These are phyloP conservation scores for Sylvilagus bachmani DNA, from an alignment of 2,113 vertebrate species.

Conservation along the genomic window DNA sequence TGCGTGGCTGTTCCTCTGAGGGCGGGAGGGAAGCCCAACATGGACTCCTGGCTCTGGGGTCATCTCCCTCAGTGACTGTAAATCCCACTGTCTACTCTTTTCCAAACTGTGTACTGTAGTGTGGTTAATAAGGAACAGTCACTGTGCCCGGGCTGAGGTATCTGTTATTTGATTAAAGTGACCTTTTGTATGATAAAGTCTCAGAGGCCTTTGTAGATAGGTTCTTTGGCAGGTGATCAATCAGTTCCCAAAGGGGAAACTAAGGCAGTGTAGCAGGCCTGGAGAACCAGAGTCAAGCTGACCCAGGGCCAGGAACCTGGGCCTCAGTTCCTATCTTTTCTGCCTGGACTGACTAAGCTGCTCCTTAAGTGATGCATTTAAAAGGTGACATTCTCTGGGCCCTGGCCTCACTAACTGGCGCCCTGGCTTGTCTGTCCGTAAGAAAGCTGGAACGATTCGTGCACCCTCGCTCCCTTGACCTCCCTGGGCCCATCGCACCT, in stretches of 20 bases:
- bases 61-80: slow-evolving; percentile 61
- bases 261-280: slow-evolving; percentile 50
- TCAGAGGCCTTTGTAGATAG: slow-evolving; percentile 58
- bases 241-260: slow-evolving; percentile 70
- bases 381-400: background rate
- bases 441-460: slow-evolving; percentile 1
- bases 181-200: slow-evolving; percentile 59
- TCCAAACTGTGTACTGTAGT: background rate
- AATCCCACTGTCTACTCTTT: slow-evolving; percentile 59
- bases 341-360: slow-evolving; percentile 32
- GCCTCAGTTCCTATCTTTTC: slow-evolving; percentile 45
- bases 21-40: slow-evolving; percentile 13
- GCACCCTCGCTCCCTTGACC: background rate
- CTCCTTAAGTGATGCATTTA: background rate
- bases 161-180: slow-evolving; percentile 66
- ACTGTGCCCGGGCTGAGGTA: slow-evolving; percentile 18
- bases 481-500: slow-evolving; percentile 36
- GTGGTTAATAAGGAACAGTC: slow-evolving; percentile 70
- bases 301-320: background rate
- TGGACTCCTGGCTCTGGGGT: slow-evolving; percentile 56
- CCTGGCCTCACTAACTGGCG: background rate
- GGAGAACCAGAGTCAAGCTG: slow-evolving; percentile 38
- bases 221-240: slow-evolving; percentile 53
- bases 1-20: slow-evolving; percentile 45
- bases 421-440: background rate